Base-by-base conservation (phyloP, 1,140 invertebrate genomes). In the Tribolium madens region DNA sequence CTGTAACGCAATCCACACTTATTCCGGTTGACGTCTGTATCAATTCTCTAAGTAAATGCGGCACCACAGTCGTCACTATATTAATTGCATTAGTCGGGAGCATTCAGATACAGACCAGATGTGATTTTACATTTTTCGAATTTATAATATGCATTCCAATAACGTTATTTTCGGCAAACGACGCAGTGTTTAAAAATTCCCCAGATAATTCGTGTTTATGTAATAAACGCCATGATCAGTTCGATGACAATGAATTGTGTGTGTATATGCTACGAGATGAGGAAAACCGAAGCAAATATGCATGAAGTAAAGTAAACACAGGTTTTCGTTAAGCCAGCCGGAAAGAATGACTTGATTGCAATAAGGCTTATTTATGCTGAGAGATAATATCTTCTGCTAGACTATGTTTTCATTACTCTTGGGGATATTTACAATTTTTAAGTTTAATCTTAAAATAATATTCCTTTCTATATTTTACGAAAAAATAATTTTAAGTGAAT, bases 21-120 rank as follows among this genome's bases (percentile, higher is more conserved):
- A n/a, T 33, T 31, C 57, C 21, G 36, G 57, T 33, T 64, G 57
- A 64, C 26, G 57, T 64, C 57, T 64, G 12, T 64, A 64, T 64
- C 57, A 64, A 64, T 64, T 64, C 31, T 64, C 57, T 64, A 64
- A 64, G 17, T 64, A 64, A 64, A 64, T 33, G 57, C 57, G 57
- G 57, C 57, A 64, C 57, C 57, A 64, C 21, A 64, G 57, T 64
- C 57, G 57, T 64, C 57, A 64, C 57, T 64, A 33, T 33, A 64
- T 64, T 64, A 64, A 64, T 64, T 64, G 57, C 57, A 64, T 64
- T 64, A 33, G 57, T 21, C 57, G 57, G 48, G 36, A 21, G 57
- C 57, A 64, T 64, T 64, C 57, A 64, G 57, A 64, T 64, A 33
- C n/a, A 33, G n/a, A 64, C 21, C 57, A 64, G 57, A 64, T 64